Percentiles rank a stretch among this genome's conserved stretches.
Evolutionary conservation across 2,888 invertebrate genomes (phyloP).

Genomic region (Slavum lentiscoides): DNA sequence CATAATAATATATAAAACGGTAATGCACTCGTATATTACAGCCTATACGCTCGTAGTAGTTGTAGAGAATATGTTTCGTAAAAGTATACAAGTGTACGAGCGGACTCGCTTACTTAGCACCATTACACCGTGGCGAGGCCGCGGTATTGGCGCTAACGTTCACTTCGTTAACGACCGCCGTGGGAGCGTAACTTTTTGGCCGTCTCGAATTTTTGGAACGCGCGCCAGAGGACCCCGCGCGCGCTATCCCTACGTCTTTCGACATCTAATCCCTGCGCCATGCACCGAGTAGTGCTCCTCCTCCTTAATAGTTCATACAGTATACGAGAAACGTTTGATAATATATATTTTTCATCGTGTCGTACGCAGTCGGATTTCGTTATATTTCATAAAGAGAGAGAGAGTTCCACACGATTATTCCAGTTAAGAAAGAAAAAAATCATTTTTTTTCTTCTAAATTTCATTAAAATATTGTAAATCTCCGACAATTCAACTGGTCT

Average conservation of each 20-base stretch:
- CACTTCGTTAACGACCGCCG: constrained; percentile 38
- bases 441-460: too few species aligned
- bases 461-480: too few species aligned
- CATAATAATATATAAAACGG: too few species aligned
- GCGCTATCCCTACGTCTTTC: too few species aligned
- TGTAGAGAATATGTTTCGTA: background rate
- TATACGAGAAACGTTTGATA: too few species aligned
- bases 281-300: background rate
- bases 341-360: background rate
- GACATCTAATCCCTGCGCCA: background rate
- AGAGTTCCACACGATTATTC: too few species aligned
- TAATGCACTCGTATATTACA: background rate
- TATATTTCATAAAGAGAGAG: too few species aligned
- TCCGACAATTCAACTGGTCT: too few species aligned
- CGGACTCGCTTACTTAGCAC: constrained; percentile 38
- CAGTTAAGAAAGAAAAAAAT: too few species aligned
- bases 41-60: background rate
- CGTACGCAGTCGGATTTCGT: background rate
- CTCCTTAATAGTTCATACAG: too few species aligned
- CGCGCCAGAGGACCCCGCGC: background rate
- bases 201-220: constrained; percentile 7
- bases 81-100: background rate
- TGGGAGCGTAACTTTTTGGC: constrained; percentile 43
- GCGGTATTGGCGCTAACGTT: background rate
- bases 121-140: background rate